Evolutionary conservation across 2,888 invertebrate species (phyloP).

Genomic region (Papilio gigon): DNA sequence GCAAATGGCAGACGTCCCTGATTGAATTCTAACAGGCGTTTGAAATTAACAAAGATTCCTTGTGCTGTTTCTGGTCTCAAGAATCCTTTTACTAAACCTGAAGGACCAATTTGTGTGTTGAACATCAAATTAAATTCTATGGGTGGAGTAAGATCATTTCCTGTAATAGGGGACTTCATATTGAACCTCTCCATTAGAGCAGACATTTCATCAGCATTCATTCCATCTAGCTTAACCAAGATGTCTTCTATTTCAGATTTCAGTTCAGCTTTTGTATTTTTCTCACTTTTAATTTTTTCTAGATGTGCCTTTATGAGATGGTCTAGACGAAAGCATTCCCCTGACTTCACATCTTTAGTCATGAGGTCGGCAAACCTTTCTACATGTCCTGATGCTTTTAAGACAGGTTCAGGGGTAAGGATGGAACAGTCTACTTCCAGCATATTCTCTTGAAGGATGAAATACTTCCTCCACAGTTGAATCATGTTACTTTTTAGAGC

Average conservation of each 20-base stretch:
- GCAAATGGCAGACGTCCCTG: conserved; percentile 98
- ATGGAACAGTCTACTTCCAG: conserved; percentile 99
- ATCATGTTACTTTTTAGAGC: conserved; percentile 98
- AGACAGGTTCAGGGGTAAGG: conserved; percentile 97
- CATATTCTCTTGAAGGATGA: conserved; percentile 99
- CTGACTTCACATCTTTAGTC: conserved; percentile 98
- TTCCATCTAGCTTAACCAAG: conserved; percentile 93
- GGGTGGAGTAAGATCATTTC: conserved; percentile 96
- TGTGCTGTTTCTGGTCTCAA: conserved; percentile 99
- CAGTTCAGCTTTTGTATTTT: conserved; percentile 87
- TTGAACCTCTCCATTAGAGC: conserved; percentile 91
- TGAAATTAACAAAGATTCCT: conserved; percentile 99
- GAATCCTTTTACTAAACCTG: conserved; percentile 96
- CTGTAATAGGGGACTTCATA: conserved; percentile 97
- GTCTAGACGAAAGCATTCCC: conserved; percentile 98
- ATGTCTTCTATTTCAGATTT: conserved; percentile 90
- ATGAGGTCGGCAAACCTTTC: conserved; percentile 99
- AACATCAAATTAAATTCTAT: conserved; percentile 99
- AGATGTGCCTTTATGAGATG: conserved; percentile 98
- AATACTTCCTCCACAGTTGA: conserved; percentile 96
- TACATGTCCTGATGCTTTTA: conserved; percentile 99
- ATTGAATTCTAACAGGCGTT: conserved; percentile 97
- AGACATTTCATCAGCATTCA: conserved; percentile 94
- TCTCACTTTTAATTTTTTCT: conserved; percentile 92
- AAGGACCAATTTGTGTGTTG: conserved; percentile 98